phyloP scores from a whole-genome alignment of 2,888 invertebrate genomes.

The Glyphotaelius pellucidus region DNA sequence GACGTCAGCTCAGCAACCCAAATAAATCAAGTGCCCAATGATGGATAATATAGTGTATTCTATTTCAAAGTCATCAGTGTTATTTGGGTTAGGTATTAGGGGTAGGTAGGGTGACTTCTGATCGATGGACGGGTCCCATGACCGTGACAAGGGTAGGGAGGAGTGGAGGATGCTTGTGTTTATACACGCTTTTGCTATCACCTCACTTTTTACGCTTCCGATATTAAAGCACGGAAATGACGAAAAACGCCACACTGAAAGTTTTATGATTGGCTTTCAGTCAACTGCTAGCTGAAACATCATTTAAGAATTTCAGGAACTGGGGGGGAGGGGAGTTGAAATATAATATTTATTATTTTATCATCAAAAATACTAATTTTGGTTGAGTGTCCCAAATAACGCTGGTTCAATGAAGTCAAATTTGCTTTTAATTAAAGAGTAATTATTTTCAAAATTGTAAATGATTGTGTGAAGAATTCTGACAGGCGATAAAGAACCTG shows the following conservation, averaged over 20 bases:
- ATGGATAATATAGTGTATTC: background rate
- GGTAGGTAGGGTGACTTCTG: background rate
- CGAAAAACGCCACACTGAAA: background rate
- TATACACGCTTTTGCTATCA: background rate
- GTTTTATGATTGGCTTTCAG: background rate
- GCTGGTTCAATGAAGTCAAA: too few relatives aligned
- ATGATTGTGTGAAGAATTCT: too few relatives aligned
- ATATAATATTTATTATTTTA: background rate
- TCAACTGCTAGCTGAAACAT: background rate
- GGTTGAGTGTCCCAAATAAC: too few relatives aligned
- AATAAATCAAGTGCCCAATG: background rate
- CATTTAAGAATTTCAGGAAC: background rate
- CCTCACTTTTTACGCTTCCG: background rate
- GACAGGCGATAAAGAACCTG: too few relatives aligned
- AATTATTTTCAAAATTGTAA: too few relatives aligned
- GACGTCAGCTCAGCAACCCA: background rate
- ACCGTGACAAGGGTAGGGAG: background rate
- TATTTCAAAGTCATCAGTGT: background rate
- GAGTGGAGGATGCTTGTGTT: background rate
- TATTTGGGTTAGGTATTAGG: background rate
- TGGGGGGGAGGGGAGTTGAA: background rate
- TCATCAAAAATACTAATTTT: too few relatives aligned
- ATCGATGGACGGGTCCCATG: background rate
- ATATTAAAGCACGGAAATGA: background rate
- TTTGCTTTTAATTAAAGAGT: too few relatives aligned